A percentile compares a stretch with the other conserved stretches of the same genome.
phyloP scores from a whole-genome alignment of 2,797 vertebrate species.

The Chromis chromis region DNA sequence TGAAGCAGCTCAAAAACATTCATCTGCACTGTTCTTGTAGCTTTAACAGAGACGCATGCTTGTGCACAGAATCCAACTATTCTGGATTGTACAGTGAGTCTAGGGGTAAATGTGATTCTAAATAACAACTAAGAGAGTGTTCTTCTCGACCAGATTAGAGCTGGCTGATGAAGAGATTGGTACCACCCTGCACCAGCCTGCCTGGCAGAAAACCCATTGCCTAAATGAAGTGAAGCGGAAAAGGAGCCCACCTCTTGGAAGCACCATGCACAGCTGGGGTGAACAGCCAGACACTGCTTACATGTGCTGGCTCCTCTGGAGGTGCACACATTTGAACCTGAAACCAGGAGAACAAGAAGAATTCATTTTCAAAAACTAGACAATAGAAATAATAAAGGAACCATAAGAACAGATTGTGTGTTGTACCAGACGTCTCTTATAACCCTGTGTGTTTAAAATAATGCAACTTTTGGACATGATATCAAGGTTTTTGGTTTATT shows the following conservation, averaged over 20 bases:
- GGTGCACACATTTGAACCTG: slow-evolving; percentile 92
- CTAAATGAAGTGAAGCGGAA: slow-evolving; percentile 42
- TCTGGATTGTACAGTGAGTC: not conserved
- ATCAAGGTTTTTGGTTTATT: not conserved
- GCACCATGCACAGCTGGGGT: slow-evolving; percentile 94
- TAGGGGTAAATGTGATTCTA: not conserved
- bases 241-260: slow-evolving; percentile 88
- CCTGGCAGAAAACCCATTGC: slow-evolving; percentile 11
- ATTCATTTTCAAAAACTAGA: too few species aligned
- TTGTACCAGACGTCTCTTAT: not conserved
- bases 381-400: too few species aligned
- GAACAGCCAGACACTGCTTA: slow-evolving; percentile 92
- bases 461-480: not conserved
- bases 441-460: not conserved
- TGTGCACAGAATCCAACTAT: not conserved
- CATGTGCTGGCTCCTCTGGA: slow-evolving; percentile 94
- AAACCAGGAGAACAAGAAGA: slow-evolving; percentile 30
- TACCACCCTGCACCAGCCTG: slow-evolving; percentile 43
- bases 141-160: slow-evolving; percentile 12
- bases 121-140: not conserved
- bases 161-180: slow-evolving; percentile 21
- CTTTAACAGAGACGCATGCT: not conserved
- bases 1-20: not conserved
- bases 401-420: too few species aligned
- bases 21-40: not conserved